Conservation (phyloP, 2,797 vertebrate species). For the Taenioides sp. region DNA sequence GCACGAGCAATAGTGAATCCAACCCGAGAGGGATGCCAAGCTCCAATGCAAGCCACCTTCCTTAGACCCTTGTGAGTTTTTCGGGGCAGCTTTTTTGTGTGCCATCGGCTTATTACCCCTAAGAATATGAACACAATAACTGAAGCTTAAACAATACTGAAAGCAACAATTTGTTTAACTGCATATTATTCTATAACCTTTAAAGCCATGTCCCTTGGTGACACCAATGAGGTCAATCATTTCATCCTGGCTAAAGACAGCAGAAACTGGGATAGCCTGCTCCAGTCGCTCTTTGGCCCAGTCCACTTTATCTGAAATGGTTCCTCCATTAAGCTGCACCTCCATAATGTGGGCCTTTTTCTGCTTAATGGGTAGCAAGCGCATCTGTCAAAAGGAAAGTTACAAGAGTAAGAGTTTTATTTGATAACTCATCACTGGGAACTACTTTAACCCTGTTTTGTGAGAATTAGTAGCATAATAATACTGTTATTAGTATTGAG, state of each 20-base stretch:
- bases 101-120: slow-evolving; percentile 94
- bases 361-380: slow-evolving; percentile 85
- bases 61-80: slow-evolving; percentile 96
- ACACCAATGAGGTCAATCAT: slow-evolving; percentile 93
- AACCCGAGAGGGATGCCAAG: slow-evolving; percentile 93
- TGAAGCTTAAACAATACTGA: background rate
- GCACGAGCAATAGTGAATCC: slow-evolving; percentile 88
- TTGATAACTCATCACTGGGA: background rate
- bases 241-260: slow-evolving; percentile 87
- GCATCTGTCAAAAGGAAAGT: slow-evolving; percentile 79
- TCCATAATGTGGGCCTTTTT: slow-evolving; percentile 96
- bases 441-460: background rate
- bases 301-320: slow-evolving; percentile 88
- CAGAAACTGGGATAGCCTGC: slow-evolving; percentile 83
- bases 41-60: slow-evolving; percentile 95
- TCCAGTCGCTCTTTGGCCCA: slow-evolving; percentile 90
- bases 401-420: background rate
- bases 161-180: background rate
- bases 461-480: background rate
- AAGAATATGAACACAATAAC: background rate
- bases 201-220: slow-evolving; percentile 89
- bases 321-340: slow-evolving; percentile 92
- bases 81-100: slow-evolving; percentile 90
- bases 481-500: background rate
- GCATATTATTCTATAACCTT: slow-evolving; percentile 76